phyloP scores from a whole-genome alignment of 2,888 invertebrate species.

The Diploptera punctata region DNA sequence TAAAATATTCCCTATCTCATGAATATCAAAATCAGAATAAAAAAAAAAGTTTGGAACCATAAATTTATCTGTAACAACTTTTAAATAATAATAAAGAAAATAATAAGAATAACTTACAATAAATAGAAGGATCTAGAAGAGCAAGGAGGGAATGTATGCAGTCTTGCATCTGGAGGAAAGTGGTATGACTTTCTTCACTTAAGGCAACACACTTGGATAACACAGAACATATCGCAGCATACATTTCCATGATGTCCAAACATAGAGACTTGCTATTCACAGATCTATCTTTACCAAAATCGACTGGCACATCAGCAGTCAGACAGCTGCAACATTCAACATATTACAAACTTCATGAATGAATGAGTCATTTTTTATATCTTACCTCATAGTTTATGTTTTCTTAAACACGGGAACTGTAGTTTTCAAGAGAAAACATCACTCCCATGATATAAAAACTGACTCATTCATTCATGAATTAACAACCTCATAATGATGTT shows the following conservation, averaged over 20 bases:
- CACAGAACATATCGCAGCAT: constrained; percentile 56
- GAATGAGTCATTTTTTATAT: no score
- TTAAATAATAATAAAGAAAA: no score
- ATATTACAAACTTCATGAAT: background rate
- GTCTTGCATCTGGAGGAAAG: constrained; percentile 58
- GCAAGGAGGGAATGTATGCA: constrained; percentile 56
- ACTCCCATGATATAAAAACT: no score
- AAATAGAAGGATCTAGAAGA: constrained; percentile 55
- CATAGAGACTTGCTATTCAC: constrained; percentile 50
- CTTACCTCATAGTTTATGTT: no score
- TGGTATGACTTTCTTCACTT: constrained; percentile 53
- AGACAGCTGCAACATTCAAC: background rate
- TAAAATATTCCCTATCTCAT: no score
- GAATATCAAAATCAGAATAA: no score
- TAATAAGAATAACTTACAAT: constrained; percentile 53
- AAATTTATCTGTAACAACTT: no score
- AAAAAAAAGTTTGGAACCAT: no score
- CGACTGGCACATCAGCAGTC: background rate
- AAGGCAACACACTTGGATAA: constrained; percentile 55
- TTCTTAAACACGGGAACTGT: no score
- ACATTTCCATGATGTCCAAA: constrained; percentile 60
- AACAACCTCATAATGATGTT: no score
- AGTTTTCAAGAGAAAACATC: no score
- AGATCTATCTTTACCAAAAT: background rate
- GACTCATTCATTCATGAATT: no score